Conservation (phyloP, 2,888 invertebrate species). For the Acrobasis repandana region DNA sequence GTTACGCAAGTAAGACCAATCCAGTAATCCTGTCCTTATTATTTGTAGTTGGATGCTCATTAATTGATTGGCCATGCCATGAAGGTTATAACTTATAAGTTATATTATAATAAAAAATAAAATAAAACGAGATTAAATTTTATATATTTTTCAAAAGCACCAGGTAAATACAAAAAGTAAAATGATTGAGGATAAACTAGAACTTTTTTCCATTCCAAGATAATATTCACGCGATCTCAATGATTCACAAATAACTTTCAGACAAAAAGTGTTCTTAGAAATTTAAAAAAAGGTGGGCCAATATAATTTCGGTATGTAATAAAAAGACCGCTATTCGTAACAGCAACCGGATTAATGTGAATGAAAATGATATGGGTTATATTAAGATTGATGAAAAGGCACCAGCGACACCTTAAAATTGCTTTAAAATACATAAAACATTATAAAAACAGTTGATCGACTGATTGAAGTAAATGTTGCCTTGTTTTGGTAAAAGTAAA, state of each 20-base stretch:
- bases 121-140: not conserved
- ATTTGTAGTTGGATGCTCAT: not conserved
- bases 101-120: not conserved
- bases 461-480: not conserved
- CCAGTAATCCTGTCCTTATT: not conserved
- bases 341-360: no score
- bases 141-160: no score
- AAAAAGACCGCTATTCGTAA: not conserved
- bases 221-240: not conserved
- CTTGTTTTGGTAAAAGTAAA: not conserved
- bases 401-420: no score
- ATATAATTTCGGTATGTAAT: not conserved
- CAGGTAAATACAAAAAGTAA: no score
- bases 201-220: conserved; percentile 6
- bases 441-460: no score
- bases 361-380: no score
- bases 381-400: no score
- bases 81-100: no score
- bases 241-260: not conserved
- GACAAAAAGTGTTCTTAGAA: conserved; percentile 9
- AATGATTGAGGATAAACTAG: not conserved
- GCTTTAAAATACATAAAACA: no score
- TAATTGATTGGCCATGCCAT: not conserved
- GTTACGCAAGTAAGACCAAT: conserved; percentile 1
- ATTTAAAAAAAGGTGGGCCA: conserved; percentile 4